Evolutionary conservation across 2,888 invertebrate species (phyloP).

Genomic region (Hypena proboscidalis): DNA sequence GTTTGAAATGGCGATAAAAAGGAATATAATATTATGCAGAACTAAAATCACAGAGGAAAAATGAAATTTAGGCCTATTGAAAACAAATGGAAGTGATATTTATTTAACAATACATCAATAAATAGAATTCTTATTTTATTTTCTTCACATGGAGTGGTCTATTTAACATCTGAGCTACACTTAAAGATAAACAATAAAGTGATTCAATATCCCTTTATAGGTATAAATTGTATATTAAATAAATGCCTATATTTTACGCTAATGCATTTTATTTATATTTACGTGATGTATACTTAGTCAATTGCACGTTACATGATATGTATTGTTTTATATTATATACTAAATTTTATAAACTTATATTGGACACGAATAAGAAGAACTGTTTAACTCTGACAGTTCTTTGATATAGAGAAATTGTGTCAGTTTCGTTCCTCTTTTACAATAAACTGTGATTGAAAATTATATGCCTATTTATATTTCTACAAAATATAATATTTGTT

Average conservation of each 20-base stretch:
- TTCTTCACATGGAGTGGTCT: background rate
- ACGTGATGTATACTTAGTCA: background rate
- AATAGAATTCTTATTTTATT: background rate
- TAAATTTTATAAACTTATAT: conserved; percentile 4
- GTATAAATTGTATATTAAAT: conserved; percentile 2
- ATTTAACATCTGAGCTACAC: conserved; percentile 7
- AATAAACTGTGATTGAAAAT: conserved; percentile 23
- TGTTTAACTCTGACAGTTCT: conserved; percentile 13
- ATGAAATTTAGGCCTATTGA: conserved; percentile 39
- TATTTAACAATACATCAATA: background rate
- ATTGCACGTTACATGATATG: conserved; percentile 12
- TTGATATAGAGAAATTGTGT: conserved; percentile 19
- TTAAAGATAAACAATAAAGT: conserved; percentile 1
- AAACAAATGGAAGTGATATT: conserved; percentile 17
- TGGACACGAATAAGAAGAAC: conserved; percentile 33
- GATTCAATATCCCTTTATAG: background rate
- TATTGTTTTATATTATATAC: conserved; percentile 3
- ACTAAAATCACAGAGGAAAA: conserved; percentile 6
- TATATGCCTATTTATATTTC: conserved; percentile 22
- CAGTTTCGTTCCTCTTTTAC: conserved; percentile 21
- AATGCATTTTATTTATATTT: conserved; percentile 6
- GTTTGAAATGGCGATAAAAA: conserved; percentile 15
- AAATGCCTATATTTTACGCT: background rate
- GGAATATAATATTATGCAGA: background rate
- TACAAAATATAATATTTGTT: conserved; percentile 32